Evolutionary conservation across 2,888 invertebrate species (phyloP).

Genomic region (Unio delphinus): DNA sequence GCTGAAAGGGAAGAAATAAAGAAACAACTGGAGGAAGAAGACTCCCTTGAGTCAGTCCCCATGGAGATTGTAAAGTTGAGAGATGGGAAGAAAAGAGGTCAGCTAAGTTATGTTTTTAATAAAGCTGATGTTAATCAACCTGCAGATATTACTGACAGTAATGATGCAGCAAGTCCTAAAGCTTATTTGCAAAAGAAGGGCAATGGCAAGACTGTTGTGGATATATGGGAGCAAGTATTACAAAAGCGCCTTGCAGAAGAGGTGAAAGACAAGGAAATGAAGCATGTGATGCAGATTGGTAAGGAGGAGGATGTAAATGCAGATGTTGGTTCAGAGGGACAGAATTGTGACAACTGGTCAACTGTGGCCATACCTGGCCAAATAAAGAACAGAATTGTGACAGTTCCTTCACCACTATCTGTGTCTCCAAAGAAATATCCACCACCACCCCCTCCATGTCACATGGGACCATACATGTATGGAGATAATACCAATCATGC

Average conservation of each 20-base stretch:
- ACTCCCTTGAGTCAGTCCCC: constrained; percentile 38
- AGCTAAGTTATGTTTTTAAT: constrained; percentile 32
- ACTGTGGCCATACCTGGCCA: constrained; percentile 28
- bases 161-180: constrained; percentile 17
- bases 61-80: constrained; percentile 48
- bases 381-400: constrained; percentile 25
- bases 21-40: constrained; percentile 29
- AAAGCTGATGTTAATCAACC: constrained; percentile 3
- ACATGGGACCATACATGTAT: background rate
- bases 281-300: constrained; percentile 38
- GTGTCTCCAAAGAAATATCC: constrained; percentile 8
- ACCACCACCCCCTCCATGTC: constrained; percentile 20
- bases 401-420: constrained; percentile 19
- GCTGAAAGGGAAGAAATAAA: constrained; percentile 37
- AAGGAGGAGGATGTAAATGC: constrained; percentile 22
- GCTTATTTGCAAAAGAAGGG: background rate
- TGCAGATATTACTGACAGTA: constrained; percentile 17
- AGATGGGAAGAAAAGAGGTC: constrained; percentile 36
- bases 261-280: constrained; percentile 62
- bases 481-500: constrained; percentile 1
- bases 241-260: constrained; percentile 61
- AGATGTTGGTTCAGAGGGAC: constrained; percentile 22
- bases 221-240: constrained; percentile 59
- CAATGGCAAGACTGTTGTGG: constrained; percentile 14
- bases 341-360: constrained; percentile 47